These are phyloP conservation scores for Callipepla californica DNA, from an alignment of 2,113 vertebrate genomes.

Conservation along the genomic window DNA sequence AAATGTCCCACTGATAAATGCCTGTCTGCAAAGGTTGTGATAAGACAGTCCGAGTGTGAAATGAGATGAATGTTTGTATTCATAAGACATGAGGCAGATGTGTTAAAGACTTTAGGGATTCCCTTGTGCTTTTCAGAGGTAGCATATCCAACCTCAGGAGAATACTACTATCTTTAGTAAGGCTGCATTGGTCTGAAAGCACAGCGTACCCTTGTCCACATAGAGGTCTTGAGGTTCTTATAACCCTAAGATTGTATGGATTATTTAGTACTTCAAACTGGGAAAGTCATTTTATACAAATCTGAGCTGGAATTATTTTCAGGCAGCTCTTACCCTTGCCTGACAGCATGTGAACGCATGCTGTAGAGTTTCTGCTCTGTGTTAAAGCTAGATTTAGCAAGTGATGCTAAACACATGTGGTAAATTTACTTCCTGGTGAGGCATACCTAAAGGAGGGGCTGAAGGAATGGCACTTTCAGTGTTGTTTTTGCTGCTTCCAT, in stretches of 20 bases:
- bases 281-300: background rate
- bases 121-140: background rate
- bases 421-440: background rate
- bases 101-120: background rate
- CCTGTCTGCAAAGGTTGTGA: background rate
- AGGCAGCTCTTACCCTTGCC: background rate
- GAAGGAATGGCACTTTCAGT: background rate
- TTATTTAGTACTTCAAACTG: background rate
- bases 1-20: background rate
- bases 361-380: background rate
- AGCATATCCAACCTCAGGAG: background rate
- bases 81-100: background rate
- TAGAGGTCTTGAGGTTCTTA: background rate
- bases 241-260: background rate
- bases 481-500: slow-evolving; percentile 60
- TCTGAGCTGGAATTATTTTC: background rate
- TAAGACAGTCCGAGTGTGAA: background rate
- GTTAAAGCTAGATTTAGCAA: slow-evolving; percentile 5
- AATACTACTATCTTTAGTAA: background rate
- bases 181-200: background rate
- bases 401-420: background rate
- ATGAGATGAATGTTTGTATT: background rate
- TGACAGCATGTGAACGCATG: background rate
- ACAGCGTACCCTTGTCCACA: background rate
- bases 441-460: slow-evolving; percentile 63